Percentiles rank a stretch among this genome's conserved stretches.
Evolutionary conservation across 2,797 vertebrate species (phyloP).

Genomic region (Smutsia temminckii): DNA sequence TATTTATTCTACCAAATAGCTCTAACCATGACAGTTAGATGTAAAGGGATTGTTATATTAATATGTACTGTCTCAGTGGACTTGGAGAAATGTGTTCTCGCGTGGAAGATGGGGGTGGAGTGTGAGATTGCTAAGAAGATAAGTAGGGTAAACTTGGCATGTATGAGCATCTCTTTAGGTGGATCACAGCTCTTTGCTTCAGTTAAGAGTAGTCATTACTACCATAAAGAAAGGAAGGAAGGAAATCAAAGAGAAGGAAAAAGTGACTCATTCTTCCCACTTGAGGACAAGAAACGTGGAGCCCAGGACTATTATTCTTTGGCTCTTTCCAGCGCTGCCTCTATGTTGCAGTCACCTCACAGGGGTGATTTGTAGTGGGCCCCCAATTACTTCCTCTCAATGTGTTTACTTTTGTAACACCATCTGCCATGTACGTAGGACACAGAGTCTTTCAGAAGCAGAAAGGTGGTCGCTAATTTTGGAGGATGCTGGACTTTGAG

Average conservation of each 20-base stretch:
- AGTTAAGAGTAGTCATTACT: background rate
- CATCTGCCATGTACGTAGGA: background rate
- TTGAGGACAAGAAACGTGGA: background rate
- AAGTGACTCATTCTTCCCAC: background rate
- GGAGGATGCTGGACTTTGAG: background rate
- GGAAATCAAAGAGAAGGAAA: background rate
- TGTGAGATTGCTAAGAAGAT: background rate
- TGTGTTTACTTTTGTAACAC: background rate
- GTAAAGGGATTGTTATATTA: background rate
- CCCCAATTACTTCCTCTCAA: background rate
- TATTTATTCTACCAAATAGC: background rate
- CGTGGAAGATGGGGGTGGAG: background rate
- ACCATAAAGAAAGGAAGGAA: background rate
- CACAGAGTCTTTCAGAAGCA: background rate
- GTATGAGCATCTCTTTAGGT: background rate
- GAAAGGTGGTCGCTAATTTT: slow-evolving; percentile 17
- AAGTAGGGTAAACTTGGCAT: background rate
- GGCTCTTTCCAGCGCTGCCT: background rate
- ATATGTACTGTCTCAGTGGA: background rate
- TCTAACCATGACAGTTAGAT: background rate
- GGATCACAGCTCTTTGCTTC: background rate
- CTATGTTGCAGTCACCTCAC: background rate
- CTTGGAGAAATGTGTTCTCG: background rate
- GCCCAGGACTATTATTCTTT: background rate
- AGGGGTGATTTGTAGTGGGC: background rate